Evolutionary conservation across 2,888 invertebrate species (phyloP).

Genomic region (Elysia crispata): DNA sequence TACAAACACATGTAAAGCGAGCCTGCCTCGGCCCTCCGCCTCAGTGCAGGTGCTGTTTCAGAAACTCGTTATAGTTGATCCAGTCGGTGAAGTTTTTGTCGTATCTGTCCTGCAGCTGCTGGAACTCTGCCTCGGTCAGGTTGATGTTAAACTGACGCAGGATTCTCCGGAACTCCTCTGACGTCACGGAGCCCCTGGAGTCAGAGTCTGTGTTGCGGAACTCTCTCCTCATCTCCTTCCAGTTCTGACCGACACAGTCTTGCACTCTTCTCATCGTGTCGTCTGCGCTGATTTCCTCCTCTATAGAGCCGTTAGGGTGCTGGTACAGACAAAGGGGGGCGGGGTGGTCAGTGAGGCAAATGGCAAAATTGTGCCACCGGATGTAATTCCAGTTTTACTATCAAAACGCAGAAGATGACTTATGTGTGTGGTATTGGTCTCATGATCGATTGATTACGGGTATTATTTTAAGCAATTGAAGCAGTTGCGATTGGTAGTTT

Average conservation of each 20-base stretch:
- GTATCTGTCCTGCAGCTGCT: constrained; percentile 69
- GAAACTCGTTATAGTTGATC: constrained; percentile 74
- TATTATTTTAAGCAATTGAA: too few species aligned
- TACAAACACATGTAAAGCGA: too few species aligned
- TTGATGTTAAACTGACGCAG: constrained; percentile 71
- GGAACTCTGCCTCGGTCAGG: constrained; percentile 74
- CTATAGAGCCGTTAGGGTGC: constrained; percentile 26
- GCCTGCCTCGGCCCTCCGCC: too few species aligned
- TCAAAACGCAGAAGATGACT: too few species aligned
- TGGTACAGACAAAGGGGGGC: background rate
- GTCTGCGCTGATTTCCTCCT: constrained; percentile 39
- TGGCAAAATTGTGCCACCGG: too few species aligned
- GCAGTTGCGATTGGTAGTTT: too few species aligned
- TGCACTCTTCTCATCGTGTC: constrained; percentile 65
- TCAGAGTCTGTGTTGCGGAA: constrained; percentile 65
- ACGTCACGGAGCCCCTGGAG: constrained; percentile 62
- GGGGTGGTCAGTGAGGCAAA: too few species aligned
- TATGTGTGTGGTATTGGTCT: too few species aligned
- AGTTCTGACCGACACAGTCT: constrained; percentile 67
- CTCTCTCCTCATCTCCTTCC: constrained; percentile 75
- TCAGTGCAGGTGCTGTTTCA: constrained; percentile 52
- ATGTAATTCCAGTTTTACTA: too few species aligned
- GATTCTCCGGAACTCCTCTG: constrained; percentile 68
- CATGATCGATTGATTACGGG: too few species aligned
- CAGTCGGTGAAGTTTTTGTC: constrained; percentile 68